Evolutionary conservation across 64 coral and sea anemone species (phyloP), one percentile per base, ranked within the genome.

Genomic region (Montipora foliosa): DNA sequence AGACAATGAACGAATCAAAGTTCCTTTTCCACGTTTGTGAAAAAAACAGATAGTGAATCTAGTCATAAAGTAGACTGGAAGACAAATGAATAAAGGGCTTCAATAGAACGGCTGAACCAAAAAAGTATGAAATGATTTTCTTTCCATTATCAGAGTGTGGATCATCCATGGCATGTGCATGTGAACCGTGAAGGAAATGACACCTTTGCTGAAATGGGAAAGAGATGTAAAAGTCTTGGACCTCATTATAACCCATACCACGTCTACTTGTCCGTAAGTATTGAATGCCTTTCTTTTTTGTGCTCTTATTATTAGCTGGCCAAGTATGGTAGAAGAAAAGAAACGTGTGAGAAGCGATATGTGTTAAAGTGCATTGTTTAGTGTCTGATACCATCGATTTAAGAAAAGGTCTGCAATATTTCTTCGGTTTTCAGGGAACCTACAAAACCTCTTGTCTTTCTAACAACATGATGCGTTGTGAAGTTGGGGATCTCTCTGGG

Each of bases 91-190:
- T 8, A 57, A 57, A 57, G 10, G 6, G 53, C 10, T 29, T 57
- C 53, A 57, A 57, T 8, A 11, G 10, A 8, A 11, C 10, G 6
- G 10, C 53, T 11, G 53, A 57, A 57, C 1, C 53, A 11, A 8
- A 8, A 57, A 57, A 8, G 10, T 11, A 8, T 29, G 0, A 29
- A 29, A 29, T 29, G 5, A 57, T 6, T 57, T 57, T 57, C 46
- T 79, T 52, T 44, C 77, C 64, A n/a, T 79, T 5, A 72, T n/a
- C 75, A 98, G 96, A 93, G 93, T 12, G 11, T 73, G 14, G 79
- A 95, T 3, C 97, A 99, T 74, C 89, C 94, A 24, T 99, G 97
- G 97, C 97, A 99, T 82, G 97, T 99, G 8, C 97, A 99, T 85
- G 92, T 93, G 5, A 79, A 91, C 13, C 76, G 89, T 17, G 95